A percentile compares a stretch with the other conserved stretches of the same genome.
phyloP scores from a whole-genome alignment of 2,888 invertebrate species.

The Drosophila sordidapex region DNA sequence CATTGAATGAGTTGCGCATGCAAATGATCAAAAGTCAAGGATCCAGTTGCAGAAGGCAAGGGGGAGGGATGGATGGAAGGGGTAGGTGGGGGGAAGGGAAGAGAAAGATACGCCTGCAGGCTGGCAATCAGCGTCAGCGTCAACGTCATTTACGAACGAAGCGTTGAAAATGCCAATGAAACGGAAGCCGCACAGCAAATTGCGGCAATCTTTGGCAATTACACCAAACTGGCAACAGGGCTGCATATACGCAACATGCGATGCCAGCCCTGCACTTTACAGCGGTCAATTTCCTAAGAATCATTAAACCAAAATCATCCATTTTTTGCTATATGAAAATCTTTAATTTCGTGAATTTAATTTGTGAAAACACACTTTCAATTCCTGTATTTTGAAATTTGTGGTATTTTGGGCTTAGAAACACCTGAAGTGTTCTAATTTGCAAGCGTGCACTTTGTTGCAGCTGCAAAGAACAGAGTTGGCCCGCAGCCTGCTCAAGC shows the following conservation, averaged over 20 bases:
- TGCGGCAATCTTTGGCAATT: conserved; percentile 54
- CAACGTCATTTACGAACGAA: conserved; percentile 67
- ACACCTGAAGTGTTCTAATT: not conserved
- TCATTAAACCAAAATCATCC: not conserved
- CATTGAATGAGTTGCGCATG: conserved; percentile 62
- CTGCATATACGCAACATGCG: conserved; percentile 12
- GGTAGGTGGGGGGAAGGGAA: not conserved
- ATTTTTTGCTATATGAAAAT: not conserved
- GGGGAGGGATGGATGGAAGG: not conserved
- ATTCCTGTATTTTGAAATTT: not conserved
- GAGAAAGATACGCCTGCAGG: conserved; percentile 45
- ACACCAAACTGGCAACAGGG: conserved; percentile 37
- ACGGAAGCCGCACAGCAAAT: conserved; percentile 69
- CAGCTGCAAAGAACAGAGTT: conserved; percentile 7
- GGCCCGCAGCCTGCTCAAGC: not conserved
- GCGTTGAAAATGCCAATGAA: conserved; percentile 78
- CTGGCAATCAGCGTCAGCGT: conserved; percentile 71
- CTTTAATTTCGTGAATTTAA: not conserved
- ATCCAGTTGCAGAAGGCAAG: not conserved
- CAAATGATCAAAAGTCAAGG: conserved; percentile 55
- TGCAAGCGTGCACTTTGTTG: not conserved
- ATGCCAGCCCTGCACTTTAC: conserved; percentile 7
- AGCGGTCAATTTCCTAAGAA: not conserved
- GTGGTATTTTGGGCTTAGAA: not conserved
- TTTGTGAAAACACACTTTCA: not conserved